These are phyloP conservation scores for Dusona sp. DNA, from an alignment of 2,888 invertebrate species.

Conservation along the genomic window DNA sequence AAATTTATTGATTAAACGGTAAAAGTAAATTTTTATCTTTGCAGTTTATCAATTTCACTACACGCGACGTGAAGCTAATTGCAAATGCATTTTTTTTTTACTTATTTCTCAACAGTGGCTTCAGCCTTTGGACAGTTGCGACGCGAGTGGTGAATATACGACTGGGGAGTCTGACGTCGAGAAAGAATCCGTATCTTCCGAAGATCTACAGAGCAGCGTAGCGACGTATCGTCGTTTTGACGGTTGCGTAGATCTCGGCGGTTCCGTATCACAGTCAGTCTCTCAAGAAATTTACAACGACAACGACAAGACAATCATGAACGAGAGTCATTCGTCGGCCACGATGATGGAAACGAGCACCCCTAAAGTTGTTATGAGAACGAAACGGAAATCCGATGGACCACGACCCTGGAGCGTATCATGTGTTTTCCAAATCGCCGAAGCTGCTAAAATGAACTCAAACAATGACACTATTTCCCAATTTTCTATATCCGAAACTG, in stretches of 20 bases:
- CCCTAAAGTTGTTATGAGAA: constrained; percentile 88
- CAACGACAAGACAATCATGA: constrained; percentile 79
- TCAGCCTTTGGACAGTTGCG: constrained; percentile 91
- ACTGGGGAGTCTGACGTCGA: constrained; percentile 90
- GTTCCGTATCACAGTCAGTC: constrained; percentile 79
- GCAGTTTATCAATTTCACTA: too few relatives aligned
- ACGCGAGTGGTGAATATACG: constrained; percentile 96
- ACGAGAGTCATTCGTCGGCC: constrained; percentile 72
- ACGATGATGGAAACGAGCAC: constrained; percentile 76
- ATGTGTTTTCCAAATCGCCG: constrained; percentile 90
- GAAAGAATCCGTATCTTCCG: constrained; percentile 90
- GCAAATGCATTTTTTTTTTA: constrained; percentile 14
- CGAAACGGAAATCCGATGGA: constrained; percentile 86
- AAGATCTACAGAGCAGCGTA: constrained; percentile 91
- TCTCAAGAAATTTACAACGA: constrained; percentile 83
- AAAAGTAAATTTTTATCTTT: too few relatives aligned
- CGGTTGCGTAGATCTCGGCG: constrained; percentile 71
- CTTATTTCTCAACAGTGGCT: constrained; percentile 70
- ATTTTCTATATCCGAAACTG: constrained; percentile 96
- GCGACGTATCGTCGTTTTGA: constrained; percentile 87
- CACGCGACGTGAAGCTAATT: neutral
- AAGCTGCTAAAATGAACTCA: constrained; percentile 75
- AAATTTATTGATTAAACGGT: too few relatives aligned
- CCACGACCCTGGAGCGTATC: constrained; percentile 95
- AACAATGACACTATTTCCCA: constrained; percentile 83